Evolutionary conservation across 2,888 invertebrate genomes (phyloP).

Genomic region (Formica aserva): DNA sequence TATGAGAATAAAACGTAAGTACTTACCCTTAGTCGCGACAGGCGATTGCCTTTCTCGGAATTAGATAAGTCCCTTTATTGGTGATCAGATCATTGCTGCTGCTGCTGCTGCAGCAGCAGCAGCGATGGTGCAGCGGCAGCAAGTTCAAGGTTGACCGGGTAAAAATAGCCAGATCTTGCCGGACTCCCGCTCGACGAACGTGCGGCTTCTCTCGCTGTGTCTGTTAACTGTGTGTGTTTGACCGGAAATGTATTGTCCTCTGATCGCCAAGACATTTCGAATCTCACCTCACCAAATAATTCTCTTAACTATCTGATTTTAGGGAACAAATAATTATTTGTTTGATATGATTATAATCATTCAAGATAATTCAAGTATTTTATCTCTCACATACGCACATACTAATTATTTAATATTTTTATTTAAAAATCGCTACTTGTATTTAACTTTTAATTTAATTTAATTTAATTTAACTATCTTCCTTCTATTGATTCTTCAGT

Average conservation of each 20-base stretch:
- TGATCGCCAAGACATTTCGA: conserved; percentile 1
- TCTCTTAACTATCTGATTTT: neutral
- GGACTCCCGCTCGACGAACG: conserved; percentile 60
- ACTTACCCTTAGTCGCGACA: conserved; percentile 72
- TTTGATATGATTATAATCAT: neutral
- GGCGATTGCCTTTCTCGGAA: conserved; percentile 81
- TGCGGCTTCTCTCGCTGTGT: conserved; percentile 6
- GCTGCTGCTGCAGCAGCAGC: conserved; percentile 50
- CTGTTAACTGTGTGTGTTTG: conserved; percentile 34
- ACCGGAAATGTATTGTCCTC: conserved; percentile 70
- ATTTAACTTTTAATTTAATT: neutral
- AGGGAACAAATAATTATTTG: neutral
- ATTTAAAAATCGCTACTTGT: neutral
- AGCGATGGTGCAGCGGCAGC: conserved; percentile 62
- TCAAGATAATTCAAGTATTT: neutral
- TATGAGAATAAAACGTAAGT: conserved; percentile 68
- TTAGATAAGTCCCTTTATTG: conserved; percentile 82
- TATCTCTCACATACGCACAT: neutral
- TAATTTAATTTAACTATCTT: neutral
- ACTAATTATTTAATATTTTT: neutral
- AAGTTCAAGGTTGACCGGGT: conserved; percentile 82
- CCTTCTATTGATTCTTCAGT: neutral
- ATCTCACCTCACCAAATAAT: neutral
- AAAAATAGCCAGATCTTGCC: conserved; percentile 77
- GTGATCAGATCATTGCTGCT: conserved; percentile 80